Evolutionary conservation across 2,888 invertebrate genomes (phyloP).

Genomic region (Sarcophaga carnaria): DNA sequence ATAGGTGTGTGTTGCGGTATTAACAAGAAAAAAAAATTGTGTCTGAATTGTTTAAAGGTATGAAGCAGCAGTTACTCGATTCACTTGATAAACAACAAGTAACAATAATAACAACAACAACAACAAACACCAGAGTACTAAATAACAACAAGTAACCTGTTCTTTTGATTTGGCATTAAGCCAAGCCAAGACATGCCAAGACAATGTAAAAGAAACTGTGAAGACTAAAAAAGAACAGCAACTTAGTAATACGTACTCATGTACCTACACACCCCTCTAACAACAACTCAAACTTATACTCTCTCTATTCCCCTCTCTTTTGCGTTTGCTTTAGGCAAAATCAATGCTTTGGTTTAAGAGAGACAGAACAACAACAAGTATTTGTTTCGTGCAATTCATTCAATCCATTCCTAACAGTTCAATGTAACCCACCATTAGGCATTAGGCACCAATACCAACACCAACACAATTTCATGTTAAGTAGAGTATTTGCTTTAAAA

Average conservation of each 20-base stretch:
- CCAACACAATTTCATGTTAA: too few species aligned
- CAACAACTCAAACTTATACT: not conserved
- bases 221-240: not conserved
- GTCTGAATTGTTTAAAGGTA: not conserved
- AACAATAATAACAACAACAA: not conserved
- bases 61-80: not conserved
- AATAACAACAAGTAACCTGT: constrained; percentile 57
- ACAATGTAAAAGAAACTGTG: constrained; percentile 22
- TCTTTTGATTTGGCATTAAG: constrained; percentile 68
- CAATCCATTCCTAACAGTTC: too few species aligned
- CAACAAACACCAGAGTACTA: not conserved
- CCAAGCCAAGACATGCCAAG: constrained; percentile 54
- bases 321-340: not conserved
- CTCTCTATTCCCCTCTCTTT: not conserved
- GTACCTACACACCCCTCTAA: not conserved
- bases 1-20: not conserved
- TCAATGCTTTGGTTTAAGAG: not conserved
- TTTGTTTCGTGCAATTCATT: not conserved
- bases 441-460: too few species aligned
- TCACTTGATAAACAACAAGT: not conserved
- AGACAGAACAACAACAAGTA: not conserved
- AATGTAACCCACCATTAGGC: too few species aligned
- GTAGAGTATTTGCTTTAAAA: too few species aligned
- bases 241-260: not conserved
- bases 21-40: not conserved